Evolutionary conservation across 2,888 invertebrate genomes (phyloP), one percentile per base, ranked within the genome.

Genomic region (Chaetoderma sp.): DNA sequence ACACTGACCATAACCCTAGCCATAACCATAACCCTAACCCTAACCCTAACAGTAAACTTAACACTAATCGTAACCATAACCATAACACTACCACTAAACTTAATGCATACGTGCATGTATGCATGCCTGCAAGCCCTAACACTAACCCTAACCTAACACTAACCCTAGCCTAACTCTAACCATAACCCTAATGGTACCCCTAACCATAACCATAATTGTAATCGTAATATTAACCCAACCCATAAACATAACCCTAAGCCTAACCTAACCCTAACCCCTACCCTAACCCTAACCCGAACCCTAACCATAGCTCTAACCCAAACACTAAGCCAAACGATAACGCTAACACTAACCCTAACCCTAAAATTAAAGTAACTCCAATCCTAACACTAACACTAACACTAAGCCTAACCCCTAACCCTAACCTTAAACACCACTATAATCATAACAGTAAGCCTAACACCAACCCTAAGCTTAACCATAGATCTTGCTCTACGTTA

Each of bases 181-280:
- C 66, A 63, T 63, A 60, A 63, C 66, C 69, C 63, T 66, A 66
- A 66, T 63, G 66, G 63, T 69, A 63, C 63, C 69, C 69, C 69
- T 66, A 67, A 67, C 66, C 69, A 63, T 63, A 67, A 60, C 69
- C 69, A 58, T 63, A 67, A 67, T 67, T 61, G 66, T 66, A 63
- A 67, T 63, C 65, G 62, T 56, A 49, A 58, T 52, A 44, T 65
- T 65, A 63, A 68, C 65, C 65, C 65, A 60, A 62, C 59, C 68
- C 63, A 59, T 63, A 59, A 65, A 59, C 66, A 65, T 63, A 60
- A 66, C 60, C 60, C 68, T 59, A 55, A 63, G 42, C 63, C 65
- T 61, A 54, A 52, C 65, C 56, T 55, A 60, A 58, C 57, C 68
- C 61, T 45, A 52, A 23, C 52, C 52, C 52, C 21, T 18, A 52